Evolutionary conservation across 2,113 vertebrate genomes (phyloP).

Genomic region (Rallus limicola): DNA sequence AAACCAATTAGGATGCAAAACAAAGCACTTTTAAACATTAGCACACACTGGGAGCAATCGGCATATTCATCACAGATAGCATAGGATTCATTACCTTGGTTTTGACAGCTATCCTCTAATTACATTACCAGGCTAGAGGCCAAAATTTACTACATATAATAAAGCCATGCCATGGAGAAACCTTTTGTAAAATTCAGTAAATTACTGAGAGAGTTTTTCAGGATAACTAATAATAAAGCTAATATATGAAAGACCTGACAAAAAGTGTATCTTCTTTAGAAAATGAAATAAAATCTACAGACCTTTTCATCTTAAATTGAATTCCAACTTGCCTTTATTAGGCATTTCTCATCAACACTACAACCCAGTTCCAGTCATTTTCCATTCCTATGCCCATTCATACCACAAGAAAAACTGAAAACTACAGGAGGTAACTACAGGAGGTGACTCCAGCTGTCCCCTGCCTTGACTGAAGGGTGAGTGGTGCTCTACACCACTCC

Average conservation of each 20-base stretch:
- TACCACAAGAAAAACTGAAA: neutral
- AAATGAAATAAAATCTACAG: neutral
- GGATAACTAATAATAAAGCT: neutral
- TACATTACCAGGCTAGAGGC: slow-evolving; percentile 61
- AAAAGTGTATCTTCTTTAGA: neutral
- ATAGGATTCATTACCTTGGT: slow-evolving; percentile 51
- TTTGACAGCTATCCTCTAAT: slow-evolving; percentile 58
- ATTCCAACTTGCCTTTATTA: neutral
- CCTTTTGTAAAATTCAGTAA: neutral
- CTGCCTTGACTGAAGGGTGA: neutral
- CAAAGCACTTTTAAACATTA: slow-evolving; percentile 3
- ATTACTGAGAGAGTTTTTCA: neutral
- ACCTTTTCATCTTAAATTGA: neutral
- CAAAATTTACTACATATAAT: slow-evolving; percentile 15
- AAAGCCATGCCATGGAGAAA: slow-evolving; percentile 48
- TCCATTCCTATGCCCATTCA: neutral
- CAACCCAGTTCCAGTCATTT: neutral
- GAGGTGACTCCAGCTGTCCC: neutral
- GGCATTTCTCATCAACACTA: neutral
- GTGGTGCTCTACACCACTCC: neutral
- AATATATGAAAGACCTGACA: neutral
- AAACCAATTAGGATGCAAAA: neutral
- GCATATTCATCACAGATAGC: slow-evolving; percentile 36
- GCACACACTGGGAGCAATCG: neutral
- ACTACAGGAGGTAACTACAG: fast-evolving